Evolutionary conservation across 2,888 invertebrate genomes (phyloP), one percentile per base, ranked within the genome.

Genomic region (Caenorhabditis sp.): DNA sequence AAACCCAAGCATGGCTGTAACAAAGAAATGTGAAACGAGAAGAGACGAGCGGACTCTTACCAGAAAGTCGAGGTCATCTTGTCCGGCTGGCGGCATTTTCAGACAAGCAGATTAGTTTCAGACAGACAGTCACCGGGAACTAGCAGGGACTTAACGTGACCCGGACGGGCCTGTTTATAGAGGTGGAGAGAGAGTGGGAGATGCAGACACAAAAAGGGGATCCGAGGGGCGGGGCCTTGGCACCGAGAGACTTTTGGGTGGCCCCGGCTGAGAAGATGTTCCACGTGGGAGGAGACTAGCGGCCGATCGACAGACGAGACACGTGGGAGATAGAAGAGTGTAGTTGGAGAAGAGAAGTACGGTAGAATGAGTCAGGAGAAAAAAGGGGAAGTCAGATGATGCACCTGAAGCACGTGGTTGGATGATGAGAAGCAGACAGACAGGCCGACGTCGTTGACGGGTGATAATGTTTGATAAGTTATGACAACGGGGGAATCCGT

Each of bases 21-120:
- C 2, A 6, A 32, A 22, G 52, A 43, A 20, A 17, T 30, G 13
- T 11, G 3, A 39, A 20, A 15, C 2, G n/a, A 41, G 2, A 1
- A 8, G 20, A n/a, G 6, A 24, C 39, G 35, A 8, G 15, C 20
- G n/a, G 32, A 7, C 8, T 30, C 52, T 55, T 61, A 76, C 76
- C 76, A 76, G 39, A 39, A 76, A 76, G 27, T 76, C 76, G 50
- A 65, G 43, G 43, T 76, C 71, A 56, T 68, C 58, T 43, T 56
- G 62, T 50, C 61, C 58, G 39, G 76, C 76, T 61, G 76, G 76
- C 22, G 76, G 76, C 76, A 76, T 76, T 53, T 53, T 70, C 53
- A 61, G 41, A 58, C 11, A 27, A 41, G 22, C 9, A 56, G 22
- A 32, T 55, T 13, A 15, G 22, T 45, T 45, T 53, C 35, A 65